Base-by-base conservation (phyloP, 1,140 invertebrate species). In the Physella acuta region DNA sequence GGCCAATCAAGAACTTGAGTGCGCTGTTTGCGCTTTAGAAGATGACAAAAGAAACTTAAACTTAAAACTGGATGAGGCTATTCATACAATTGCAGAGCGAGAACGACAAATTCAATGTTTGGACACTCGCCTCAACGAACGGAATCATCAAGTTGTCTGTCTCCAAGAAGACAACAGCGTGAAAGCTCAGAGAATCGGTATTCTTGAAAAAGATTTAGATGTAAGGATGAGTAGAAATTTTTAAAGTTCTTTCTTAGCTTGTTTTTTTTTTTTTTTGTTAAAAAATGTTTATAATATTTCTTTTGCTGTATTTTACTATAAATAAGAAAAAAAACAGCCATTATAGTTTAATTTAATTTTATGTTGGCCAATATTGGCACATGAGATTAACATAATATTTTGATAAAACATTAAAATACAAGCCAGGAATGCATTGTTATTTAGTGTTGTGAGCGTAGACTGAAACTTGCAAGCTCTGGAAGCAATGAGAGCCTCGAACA, bases 161-260 rank as follows among this genome's bases (percentile, higher is more conserved):
- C 70, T 83, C 0, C 80, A 83, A 71, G 78, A 79, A 70, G 79
- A 83, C 28, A 68, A 79, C 33, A 78, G 75, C 66, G 62, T 75
- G 2, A 81, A 79, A 44, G 73, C 72, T 64, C 59, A 71, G 3
- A 72, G 75, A n/a, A 72, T 80, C n/a, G 70, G 70, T 28, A 72
- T 72, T 34, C 68, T 83, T n/a, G 80, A 81, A 65, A 78, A 70
- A 75, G 80, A 78, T 77, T 17, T 61, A 26, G 59, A 61, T 11
- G 59, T 61, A 20, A 61, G 59, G n/a, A 8, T 34, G 53, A 30
- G 17, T 28, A 58, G 14, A 24, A 24, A 0, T 5, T 2, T 59
- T 31, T n/a, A 2, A 28, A 53, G 0, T 8, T 58, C 31, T 5
- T 26, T 55, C 14, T 39, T 3, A 36, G 37, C 20, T 28, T 53